A percentile compares a stretch with the other conserved stretches of the same genome.
Evolutionary conservation across 37 sponge, comb jelly and placozoan species (phyloP).

Genomic region (Petrosia ficiformis): DNA sequence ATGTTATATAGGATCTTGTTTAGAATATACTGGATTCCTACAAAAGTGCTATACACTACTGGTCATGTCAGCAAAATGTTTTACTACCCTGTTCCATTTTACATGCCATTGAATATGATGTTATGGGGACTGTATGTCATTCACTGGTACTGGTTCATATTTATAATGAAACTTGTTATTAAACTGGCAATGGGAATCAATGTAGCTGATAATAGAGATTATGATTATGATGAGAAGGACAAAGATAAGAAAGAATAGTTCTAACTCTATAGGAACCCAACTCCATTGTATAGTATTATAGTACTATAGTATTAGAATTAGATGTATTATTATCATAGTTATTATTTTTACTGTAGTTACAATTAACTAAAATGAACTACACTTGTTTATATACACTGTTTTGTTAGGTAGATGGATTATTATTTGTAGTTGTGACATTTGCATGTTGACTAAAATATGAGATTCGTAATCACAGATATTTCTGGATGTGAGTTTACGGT

Average conservation of each 20-base stretch:
- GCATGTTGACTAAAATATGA: too few species aligned
- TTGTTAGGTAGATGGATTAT: too few species aligned
- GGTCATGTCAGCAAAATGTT: conserved; percentile 32
- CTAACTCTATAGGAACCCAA: too few species aligned
- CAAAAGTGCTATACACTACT: conserved; percentile 68
- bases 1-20: conserved; percentile 57
- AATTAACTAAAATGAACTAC: too few species aligned
- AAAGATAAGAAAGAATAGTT: background rate
- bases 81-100: conserved; percentile 63
- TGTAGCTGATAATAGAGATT: conserved; percentile 45
- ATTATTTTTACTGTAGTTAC: too few species aligned
- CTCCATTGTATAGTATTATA: background rate
- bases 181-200: conserved; percentile 43
- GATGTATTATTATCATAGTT: too few species aligned
- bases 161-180: conserved; percentile 53
- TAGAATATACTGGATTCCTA: conserved; percentile 84
- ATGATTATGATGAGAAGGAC: conserved; percentile 23
- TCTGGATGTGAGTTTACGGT: too few species aligned
- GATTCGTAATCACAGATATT: too few species aligned
- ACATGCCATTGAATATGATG: conserved; percentile 58
- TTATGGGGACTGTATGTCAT: conserved; percentile 58
- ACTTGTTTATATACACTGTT: too few species aligned
- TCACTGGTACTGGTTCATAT: conserved; percentile 77
- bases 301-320: background rate
- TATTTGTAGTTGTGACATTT: too few species aligned